These are phyloP conservation scores for Gracilinanus agilis DNA, from an alignment of 2,113 vertebrate genomes.

Conservation along the genomic window DNA sequence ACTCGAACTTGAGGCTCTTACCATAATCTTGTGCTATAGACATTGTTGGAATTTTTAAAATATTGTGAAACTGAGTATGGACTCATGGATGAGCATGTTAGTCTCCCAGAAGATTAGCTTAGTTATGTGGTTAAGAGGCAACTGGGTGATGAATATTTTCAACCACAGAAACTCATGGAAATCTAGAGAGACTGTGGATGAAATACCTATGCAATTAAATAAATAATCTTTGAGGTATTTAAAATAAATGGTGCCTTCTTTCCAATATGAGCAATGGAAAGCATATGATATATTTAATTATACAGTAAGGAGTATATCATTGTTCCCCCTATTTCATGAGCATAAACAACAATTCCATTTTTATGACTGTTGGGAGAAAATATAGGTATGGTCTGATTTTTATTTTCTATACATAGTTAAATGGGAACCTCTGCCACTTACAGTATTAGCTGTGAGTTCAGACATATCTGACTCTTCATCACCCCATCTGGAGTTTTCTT, in stretches of 20 bases:
- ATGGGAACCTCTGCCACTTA: background rate
- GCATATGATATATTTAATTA: background rate
- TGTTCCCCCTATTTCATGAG: background rate
- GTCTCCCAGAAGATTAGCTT: background rate
- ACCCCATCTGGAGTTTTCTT: background rate
- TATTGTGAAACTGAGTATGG: background rate
- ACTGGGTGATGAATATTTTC: background rate
- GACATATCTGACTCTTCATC: background rate
- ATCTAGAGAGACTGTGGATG: background rate
- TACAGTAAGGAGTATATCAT: background rate
- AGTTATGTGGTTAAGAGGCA: background rate
- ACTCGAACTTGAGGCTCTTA: background rate
- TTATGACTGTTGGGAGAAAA: background rate
- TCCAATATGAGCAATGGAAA: background rate
- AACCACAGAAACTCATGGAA: background rate
- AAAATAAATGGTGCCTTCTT: background rate
- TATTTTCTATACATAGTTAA: background rate
- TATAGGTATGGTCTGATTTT: background rate
- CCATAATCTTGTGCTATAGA: conserved; percentile 8
- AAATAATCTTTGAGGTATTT: background rate
- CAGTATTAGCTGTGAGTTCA: background rate
- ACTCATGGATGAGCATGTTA: background rate
- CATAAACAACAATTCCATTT: background rate
- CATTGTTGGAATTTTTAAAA: background rate
- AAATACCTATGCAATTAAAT: background rate